Evolutionary conservation across 2,797 vertebrate species (phyloP).

Genomic region (Acrocephalus scirpaceus): DNA sequence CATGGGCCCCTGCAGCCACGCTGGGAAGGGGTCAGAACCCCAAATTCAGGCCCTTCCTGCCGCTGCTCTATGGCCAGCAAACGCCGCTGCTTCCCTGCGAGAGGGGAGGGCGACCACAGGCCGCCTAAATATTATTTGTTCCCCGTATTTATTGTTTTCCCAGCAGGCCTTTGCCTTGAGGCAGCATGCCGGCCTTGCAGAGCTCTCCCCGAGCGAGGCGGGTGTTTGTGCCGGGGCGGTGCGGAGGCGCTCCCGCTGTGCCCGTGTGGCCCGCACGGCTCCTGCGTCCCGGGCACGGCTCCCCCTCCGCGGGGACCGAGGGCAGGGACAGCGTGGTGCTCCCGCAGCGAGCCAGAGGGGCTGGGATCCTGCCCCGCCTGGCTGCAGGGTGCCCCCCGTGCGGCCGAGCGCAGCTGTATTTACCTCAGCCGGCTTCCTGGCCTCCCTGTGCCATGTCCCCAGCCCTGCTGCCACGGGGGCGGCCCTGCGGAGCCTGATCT

Average conservation of each 20-base stretch:
- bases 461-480: background rate
- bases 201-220: background rate
- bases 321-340: too few species aligned
- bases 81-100: background rate
- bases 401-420: background rate
- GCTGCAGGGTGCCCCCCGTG: rapidly evolving
- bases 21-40: background rate
- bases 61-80: background rate
- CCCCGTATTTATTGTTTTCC: conserved; percentile 27
- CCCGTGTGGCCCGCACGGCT: too few species aligned
- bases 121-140: conserved; percentile 70
- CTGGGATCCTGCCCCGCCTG: rapidly evolving
- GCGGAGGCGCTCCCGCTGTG: background rate
- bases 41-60: background rate
- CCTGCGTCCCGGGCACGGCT: too few species aligned
- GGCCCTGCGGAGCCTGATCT: background rate
- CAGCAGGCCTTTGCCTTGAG: background rate
- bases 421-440: background rate
- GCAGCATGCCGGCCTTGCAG: rapidly evolving
- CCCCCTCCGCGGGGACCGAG: too few species aligned
- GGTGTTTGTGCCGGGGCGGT: background rate
- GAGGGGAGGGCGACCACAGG: background rate
- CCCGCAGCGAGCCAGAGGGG: too few species aligned
- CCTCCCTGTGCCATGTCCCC: background rate
- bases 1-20: rapidly evolving